Conservation (phyloP, 2,888 invertebrate genomes). For the Eulithis testata region DNA sequence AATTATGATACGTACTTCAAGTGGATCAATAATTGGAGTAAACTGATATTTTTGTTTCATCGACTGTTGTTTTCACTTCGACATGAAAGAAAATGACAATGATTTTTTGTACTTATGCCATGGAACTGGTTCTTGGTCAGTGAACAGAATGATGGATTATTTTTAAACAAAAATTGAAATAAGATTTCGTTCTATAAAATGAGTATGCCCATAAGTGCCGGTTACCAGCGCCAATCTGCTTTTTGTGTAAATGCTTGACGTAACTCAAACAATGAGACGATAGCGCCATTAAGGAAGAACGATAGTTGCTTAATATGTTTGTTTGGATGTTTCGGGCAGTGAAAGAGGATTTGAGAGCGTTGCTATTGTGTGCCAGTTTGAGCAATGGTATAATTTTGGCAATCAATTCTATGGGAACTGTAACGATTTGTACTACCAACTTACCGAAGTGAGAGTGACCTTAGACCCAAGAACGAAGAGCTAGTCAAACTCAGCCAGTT, state of each 20-base stretch:
- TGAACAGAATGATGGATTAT: too few relatives aligned
- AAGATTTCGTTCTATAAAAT: neutral
- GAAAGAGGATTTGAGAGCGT: constrained; percentile 66
- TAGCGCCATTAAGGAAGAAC: constrained; percentile 76
- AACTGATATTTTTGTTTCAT: too few relatives aligned
- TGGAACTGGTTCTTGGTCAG: too few relatives aligned
- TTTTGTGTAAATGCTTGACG: constrained; percentile 58
- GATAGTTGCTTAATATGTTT: constrained; percentile 78
- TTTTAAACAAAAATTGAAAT: too few relatives aligned
- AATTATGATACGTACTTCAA: too few relatives aligned
- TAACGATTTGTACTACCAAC: neutral
- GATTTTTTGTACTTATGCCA: too few relatives aligned
- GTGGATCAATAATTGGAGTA: too few relatives aligned
- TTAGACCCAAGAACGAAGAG: too few relatives aligned
- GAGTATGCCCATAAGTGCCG: neutral
- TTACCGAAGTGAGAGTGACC: too few relatives aligned
- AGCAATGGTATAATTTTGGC: constrained; percentile 32
- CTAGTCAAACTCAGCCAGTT: too few relatives aligned
- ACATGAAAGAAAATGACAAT: too few relatives aligned
- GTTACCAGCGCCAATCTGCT: neutral
- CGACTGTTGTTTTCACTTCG: too few relatives aligned
- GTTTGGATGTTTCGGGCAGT: constrained; percentile 65
- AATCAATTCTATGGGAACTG: constrained; percentile 13
- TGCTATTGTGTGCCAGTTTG: constrained; percentile 57
- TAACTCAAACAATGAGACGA: constrained; percentile 79